Percentiles rank a stretch among this genome's conserved stretches.
phyloP scores from a whole-genome alignment of 2,113 vertebrate genomes.

The Ctenomys sociabilis region DNA sequence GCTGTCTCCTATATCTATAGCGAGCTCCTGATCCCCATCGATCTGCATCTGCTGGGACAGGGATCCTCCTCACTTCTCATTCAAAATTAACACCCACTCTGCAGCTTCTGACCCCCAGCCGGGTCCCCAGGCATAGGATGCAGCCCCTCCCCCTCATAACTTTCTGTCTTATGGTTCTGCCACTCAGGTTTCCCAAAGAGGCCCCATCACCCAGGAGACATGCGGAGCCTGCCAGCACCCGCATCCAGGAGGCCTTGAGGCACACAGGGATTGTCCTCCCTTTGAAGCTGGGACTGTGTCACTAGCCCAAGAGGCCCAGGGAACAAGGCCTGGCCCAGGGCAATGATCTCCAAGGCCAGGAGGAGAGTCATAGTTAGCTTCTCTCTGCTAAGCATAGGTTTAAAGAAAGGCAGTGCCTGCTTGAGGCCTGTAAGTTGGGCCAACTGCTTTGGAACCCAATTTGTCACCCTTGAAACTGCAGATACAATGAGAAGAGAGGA shows the following conservation, averaged over 20 bases:
- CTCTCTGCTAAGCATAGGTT: background rate
- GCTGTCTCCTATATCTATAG: slow-evolving; percentile 45
- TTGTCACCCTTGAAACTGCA: background rate
- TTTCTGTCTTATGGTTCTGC: background rate
- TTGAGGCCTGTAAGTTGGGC: background rate
- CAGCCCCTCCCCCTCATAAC: background rate
- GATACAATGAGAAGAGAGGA: background rate
- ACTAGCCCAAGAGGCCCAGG: background rate
- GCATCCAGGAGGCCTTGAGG: background rate
- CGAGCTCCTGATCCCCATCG: slow-evolving; percentile 32
- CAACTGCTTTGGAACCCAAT: background rate
- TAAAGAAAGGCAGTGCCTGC: background rate
- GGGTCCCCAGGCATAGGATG: background rate
- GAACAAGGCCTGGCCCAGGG: background rate
- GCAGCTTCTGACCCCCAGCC: background rate
- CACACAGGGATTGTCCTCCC: background rate
- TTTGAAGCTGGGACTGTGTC: background rate
- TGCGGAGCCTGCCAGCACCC: background rate
- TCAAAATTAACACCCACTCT: slow-evolving; percentile 50
- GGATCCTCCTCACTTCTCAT: background rate
- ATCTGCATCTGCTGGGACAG: slow-evolving; percentile 51
- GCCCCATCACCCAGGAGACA: background rate
- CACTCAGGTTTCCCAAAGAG: background rate
- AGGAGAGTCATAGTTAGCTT: background rate
- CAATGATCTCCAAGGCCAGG: background rate